These are phyloP conservation scores for Orchestes rusci DNA, from an alignment of 2,888 invertebrate genomes.

Conservation along the genomic window DNA sequence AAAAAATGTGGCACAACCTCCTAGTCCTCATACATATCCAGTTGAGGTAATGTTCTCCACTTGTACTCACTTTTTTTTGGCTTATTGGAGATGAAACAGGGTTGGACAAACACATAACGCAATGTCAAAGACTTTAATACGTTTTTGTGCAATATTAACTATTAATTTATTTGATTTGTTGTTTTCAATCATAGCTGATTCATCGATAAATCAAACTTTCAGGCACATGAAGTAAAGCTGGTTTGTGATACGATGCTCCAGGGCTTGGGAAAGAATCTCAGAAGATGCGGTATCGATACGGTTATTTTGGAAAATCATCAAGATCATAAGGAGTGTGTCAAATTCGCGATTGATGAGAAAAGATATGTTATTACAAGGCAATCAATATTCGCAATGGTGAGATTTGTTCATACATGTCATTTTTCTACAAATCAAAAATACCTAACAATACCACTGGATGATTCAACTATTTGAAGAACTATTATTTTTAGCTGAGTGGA, in stretches of 20 bases:
- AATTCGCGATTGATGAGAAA: conserved; percentile 46
- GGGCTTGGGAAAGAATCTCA: conserved; percentile 55
- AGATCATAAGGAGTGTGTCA: conserved; percentile 48
- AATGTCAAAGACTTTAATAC: background rate
- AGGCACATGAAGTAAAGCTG: conserved; percentile 40
- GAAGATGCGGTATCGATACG: conserved; percentile 57
- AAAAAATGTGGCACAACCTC: conserved; percentile 29
- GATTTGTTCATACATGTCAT: no score
- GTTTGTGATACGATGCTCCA: conserved; percentile 57
- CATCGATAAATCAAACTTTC: no score
- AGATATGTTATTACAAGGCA: conserved; percentile 54
- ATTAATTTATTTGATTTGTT: background rate
- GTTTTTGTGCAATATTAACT: background rate
- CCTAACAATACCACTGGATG: no score
- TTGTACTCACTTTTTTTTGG: no score
- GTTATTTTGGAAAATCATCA: conserved; percentile 46
- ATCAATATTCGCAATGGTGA: conserved; percentile 42
- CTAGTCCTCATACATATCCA: conserved; percentile 31
- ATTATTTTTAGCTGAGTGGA: conserved; percentile 35
- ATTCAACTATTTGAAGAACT: no score
- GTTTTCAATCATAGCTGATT: no score
- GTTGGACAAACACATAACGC: no score
- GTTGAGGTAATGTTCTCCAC: no score
- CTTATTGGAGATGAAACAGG: no score
- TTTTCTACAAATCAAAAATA: no score